Base-by-base conservation (phyloP, 37 sponge, comb jelly and placozoan species). In the Beroe forskalii region DNA sequence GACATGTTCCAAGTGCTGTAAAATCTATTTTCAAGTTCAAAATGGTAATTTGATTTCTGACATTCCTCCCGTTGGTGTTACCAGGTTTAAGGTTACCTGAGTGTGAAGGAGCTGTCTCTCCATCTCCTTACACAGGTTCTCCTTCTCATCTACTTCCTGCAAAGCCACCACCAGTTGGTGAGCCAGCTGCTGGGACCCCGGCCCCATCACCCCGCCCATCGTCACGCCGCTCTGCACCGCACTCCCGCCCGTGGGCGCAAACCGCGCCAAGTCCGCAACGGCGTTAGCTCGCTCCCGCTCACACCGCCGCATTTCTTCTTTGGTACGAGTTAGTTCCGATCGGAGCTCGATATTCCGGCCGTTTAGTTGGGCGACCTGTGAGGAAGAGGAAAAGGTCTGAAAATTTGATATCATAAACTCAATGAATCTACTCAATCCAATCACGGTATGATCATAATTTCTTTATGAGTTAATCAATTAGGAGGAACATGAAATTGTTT, bases 231-330 rank as follows among this genome's bases (percentile, higher is more conserved):
- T 36, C 55, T 48, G 55, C 55, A 12, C 12, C 6, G 6, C 12
- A 20, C 20, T 23, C 24, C 66, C 66, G 66, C 30, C 30, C 3
- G 66, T 64, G 20, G 86, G 86, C 1, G 44, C 55, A 17, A 80
- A 44, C 27, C 55, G 39, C 0, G 86, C 86, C 12, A 80, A 48
- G 27, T 80, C 86, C n/a, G 86, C 86, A 1, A 43, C 86, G 1
- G 86, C 86, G 42, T 37, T 42, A 14, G 86, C 86, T 43, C 86
- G 24, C 86, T 80, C 86, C 28, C 86, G 44, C 48, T 80, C 86
- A 80, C 86, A 44, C 30, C 55, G 24, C 55, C 86, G 24, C 86
- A 80, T 44, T 27, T 80, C 86, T 25, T 80, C 86, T 23, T 44
- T 41, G 22, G 86, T 44, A 12, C 86, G 86, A 44, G 86, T 37